Conservation (phyloP, 1,140 invertebrate species). For the Brachionus asplanchnoidis region DNA sequence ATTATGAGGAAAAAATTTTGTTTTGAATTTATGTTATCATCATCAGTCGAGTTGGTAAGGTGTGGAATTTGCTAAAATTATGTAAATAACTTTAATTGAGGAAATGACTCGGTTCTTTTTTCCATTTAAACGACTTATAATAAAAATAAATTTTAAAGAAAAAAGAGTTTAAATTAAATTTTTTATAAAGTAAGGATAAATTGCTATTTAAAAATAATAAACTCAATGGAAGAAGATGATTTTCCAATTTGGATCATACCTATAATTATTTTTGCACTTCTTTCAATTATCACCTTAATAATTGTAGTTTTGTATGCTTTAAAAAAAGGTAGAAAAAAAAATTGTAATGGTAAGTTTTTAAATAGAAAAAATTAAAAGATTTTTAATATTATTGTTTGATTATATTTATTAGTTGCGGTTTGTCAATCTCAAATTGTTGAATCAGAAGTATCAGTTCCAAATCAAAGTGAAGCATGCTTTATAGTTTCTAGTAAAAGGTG, state of each 20-base stretch:
- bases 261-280: not conserved
- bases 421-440: not conserved
- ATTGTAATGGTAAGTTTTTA: not conserved
- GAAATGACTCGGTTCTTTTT: not conserved
- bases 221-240: not conserved
- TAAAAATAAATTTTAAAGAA: not conserved
- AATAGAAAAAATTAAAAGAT: too few species aligned
- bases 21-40: not conserved
- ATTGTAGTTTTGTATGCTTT: not conserved
- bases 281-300: not conserved
- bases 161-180: not conserved
- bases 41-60: too few species aligned
- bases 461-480: not conserved
- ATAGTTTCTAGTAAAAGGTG: not conserved
- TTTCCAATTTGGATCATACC: not conserved
- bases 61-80: not conserved
- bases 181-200: not conserved
- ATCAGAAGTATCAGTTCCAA: not conserved
- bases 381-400: too few species aligned
- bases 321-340: not conserved
- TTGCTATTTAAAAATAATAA: not conserved
- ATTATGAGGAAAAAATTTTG: not conserved
- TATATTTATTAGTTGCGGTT: not conserved
- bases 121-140: not conserved
- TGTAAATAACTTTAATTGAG: not conserved